Base-by-base conservation (phyloP, 2,797 vertebrate species). In the Pagetopsis macropterus region DNA sequence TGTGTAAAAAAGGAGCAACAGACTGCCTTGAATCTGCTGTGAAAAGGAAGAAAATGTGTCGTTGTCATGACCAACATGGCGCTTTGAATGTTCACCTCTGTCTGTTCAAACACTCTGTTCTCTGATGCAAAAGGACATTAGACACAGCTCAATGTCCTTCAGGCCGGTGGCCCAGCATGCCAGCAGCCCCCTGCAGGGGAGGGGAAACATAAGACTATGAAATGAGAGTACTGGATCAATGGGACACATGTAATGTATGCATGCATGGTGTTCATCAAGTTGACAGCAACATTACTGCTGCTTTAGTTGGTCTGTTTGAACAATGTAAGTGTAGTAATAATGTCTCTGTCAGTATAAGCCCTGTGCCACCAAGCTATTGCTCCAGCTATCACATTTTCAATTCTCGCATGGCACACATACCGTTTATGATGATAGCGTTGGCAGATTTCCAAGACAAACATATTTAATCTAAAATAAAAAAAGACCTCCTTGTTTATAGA, bases 81-180 rank as follows among this genome's bases (percentile, higher is more conserved):
- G 44, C 61, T 43, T 63, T 50, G 49, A 7, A 13, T 31, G 33
- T 59, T 79, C 65, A 58, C 77, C 60, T 76, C 66, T 66, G 60
- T 77, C 62, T 55, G 67, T 50, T 59, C 77, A 78, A 85, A 88
- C 62, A 74, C 33, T 37, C 63, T 40, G 65, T 45, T 73, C 62
- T 56, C 52, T 65, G 61, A 78, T 64, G 70, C 62, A 60, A 52
- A 52, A 75, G 72, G 76, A 75, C 72, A 80, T 86, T 84, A 77
- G 79, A 83, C 64, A 37, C 72, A 68, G 78, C 56, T 76, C 49
- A 84, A 66, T 9, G 61, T 81, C 62, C 75, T 73, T 57, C 16
- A 56, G 78, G 73, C 60, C 31, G 17, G 19, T 59, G 61, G 61
- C 54, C 51, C 70, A 33, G 68, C 75, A 55, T 68, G 83, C 68